Evolutionary conservation across 2,113 vertebrate genomes (phyloP).

Genomic region (Dromas ardeola): DNA sequence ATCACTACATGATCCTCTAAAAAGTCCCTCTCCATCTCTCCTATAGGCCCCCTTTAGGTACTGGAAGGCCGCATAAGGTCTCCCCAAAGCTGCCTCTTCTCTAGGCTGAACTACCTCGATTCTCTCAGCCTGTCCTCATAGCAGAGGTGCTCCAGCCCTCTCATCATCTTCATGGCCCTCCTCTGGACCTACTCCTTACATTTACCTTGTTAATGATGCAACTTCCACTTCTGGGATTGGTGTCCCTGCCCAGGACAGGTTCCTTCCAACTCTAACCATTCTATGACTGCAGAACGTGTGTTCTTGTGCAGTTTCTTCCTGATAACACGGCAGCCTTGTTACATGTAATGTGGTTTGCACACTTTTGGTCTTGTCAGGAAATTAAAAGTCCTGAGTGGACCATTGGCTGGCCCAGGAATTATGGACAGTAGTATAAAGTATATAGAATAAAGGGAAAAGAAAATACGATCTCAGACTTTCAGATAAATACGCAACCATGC

Average conservation of each 20-base stretch:
- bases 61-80: background rate
- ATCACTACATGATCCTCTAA: background rate
- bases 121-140: background rate
- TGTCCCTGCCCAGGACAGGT: background rate
- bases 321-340: fast-evolving
- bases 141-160: background rate
- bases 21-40: background rate
- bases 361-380: fast-evolving
- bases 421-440: fast-evolving
- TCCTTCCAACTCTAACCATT: background rate
- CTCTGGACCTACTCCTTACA: fast-evolving
- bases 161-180: background rate
- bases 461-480: fast-evolving
- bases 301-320: fast-evolving
- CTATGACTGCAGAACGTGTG: fast-evolving
- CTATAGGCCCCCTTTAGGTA: background rate
- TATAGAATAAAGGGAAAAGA: background rate
- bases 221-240: fast-evolving
- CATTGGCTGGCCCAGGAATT: fast-evolving
- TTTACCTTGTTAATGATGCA: fast-evolving
- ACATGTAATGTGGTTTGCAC: fast-evolving
- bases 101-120: background rate
- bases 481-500: fast-evolving
- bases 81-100: background rate
- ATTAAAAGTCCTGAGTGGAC: fast-evolving